These are phyloP conservation scores for Gallinago undulata DNA, from an alignment of 2,113 vertebrate genomes.

Conservation along the genomic window DNA sequence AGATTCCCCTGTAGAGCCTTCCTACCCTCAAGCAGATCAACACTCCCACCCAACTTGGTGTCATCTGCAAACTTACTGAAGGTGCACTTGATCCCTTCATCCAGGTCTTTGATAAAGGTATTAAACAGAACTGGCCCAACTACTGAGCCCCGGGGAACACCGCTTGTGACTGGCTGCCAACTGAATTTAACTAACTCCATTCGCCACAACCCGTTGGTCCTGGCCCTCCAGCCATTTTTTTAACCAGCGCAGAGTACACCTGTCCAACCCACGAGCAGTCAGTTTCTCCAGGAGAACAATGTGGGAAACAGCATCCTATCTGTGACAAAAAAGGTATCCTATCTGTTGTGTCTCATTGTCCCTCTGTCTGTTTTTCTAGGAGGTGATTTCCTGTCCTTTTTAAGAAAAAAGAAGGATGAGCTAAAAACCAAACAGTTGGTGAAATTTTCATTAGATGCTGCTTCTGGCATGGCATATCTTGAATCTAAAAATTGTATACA, in stretches of 20 bases:
- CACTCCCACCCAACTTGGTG: neutral
- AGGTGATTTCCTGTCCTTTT: conserved; percentile 94
- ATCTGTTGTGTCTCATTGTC: conserved; percentile 17
- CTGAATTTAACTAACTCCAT: neutral
- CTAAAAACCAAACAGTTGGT: conserved; percentile 92
- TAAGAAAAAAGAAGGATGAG: conserved; percentile 97
- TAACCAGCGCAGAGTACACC: neutral
- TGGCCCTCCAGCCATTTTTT: neutral
- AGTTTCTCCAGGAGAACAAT: neutral
- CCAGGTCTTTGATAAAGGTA: neutral
- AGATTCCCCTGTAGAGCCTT: neutral
- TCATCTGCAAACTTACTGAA: neutral
- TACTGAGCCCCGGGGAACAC: neutral
- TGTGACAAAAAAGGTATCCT: neutral
- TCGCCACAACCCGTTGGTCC: neutral
- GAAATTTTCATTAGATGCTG: conserved; percentile 91
- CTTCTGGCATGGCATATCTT: conserved; percentile 93
- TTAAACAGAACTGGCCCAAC: neutral
- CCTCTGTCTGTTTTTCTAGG: conserved; percentile 76
- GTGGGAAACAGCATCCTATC: neutral
- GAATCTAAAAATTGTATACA: conserved; percentile 98
- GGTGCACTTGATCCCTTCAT: neutral
- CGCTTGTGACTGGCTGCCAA: neutral
- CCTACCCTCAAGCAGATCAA: neutral
- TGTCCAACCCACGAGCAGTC: neutral